Evolutionary conservation across 2,797 vertebrate species (phyloP), one percentile per base, ranked within the genome.

Genomic region (Cetoscarus ocellatus): DNA sequence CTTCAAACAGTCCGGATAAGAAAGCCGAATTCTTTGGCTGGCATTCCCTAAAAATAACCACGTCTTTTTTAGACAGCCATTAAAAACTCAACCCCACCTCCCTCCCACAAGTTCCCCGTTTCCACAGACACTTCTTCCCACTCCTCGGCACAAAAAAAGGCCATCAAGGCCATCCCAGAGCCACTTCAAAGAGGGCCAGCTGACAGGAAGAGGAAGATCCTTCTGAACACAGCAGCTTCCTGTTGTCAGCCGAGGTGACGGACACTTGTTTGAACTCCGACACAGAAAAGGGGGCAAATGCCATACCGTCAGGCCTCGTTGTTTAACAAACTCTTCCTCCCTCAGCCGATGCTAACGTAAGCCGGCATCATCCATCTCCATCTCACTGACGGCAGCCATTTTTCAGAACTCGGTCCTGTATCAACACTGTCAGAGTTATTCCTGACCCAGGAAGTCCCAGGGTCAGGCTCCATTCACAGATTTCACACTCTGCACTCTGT

Each of bases 211-310:
- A 91, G 93, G 92, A 94, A 91, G 91, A 87, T 93, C 84, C 91
- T 79, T 89, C 89, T 75, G 84, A 92, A 85, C 91, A 88, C 92
- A 93, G 88, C 89, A 54, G 88, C 92, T 94, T 95, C 94, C 94
- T 94, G 93, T 95, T 95, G 93, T 94, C 93, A 90, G 85, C 89
- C 69, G 72, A 93, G 90, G 90, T 94, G 94, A 94, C 86, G 87
- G 93, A 92, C 90, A 92, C 88, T 92, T 94, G 90, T 92, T 94
- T 94, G 88, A 94, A 94, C 91, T 92, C 38, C 43, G 61, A 27
- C 68, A 82, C 73, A 86, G 80, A 91, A 82, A 82, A 76, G 69
- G 63, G 84, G 86, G 79, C 86, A 90, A 92, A 92, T 90, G 90
- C 85, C 89, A 89, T 7, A 12, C 75, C 75, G 88, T 83, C 88